A percentile compares a stretch with the other conserved stretches of the same genome.
Conservation (phyloP, 1,140 invertebrate genomes). For the Hyposmocoma kahamanoa region DNA sequence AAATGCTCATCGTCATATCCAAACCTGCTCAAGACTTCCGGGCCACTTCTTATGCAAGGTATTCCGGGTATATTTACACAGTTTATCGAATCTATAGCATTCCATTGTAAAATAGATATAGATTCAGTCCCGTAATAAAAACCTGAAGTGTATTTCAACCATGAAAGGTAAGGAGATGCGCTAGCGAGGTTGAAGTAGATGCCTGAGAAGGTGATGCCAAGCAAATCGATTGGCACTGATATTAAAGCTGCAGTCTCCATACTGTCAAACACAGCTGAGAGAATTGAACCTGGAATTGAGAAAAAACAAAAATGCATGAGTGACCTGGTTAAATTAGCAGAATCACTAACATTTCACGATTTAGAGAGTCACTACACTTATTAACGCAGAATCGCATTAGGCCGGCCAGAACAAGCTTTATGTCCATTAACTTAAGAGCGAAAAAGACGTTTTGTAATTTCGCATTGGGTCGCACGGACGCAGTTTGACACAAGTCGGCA, state of each 20-base stretch:
- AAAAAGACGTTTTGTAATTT: no score
- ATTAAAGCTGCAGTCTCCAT: slow-evolving; percentile 72
- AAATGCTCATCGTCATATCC: slow-evolving; percentile 48
- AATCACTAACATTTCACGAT: no score
- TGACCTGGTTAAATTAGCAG: no score
- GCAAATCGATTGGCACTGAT: slow-evolving; percentile 76
- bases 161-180: slow-evolving; percentile 46
- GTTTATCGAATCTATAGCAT: slow-evolving; percentile 70
- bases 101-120: slow-evolving; percentile 78
- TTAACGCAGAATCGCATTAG: no score
- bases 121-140: slow-evolving; percentile 80
- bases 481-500: no score
- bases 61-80: slow-evolving; percentile 28
- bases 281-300: slow-evolving; percentile 67
- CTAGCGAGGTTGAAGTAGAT: slow-evolving; percentile 74
- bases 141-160: slow-evolving; percentile 75
- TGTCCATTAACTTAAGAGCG: no score
- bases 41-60: slow-evolving; percentile 50
- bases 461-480: no score
- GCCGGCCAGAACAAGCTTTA: no score
- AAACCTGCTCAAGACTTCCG: slow-evolving; percentile 42
- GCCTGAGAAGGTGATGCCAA: slow-evolving; percentile 75
- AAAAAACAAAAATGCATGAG: no score
- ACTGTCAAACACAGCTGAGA: slow-evolving; percentile 77
- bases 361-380: no score